phyloP scores from a whole-genome alignment of 2,797 vertebrate genomes.

The Enteromius treurensis region DNA sequence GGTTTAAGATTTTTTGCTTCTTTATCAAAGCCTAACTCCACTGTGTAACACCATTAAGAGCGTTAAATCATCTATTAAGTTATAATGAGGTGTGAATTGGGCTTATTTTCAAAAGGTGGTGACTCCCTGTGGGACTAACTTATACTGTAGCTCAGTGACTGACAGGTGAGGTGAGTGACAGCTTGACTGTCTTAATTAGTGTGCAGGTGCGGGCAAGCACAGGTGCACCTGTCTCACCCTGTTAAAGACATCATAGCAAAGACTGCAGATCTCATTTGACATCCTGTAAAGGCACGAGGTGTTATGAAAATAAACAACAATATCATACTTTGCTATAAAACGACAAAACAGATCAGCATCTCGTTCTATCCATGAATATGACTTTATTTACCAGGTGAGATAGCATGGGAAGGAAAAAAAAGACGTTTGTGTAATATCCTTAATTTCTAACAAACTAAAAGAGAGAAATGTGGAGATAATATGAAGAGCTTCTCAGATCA shows the following conservation, averaged over 20 bases:
- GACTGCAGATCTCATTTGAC: slow-evolving; percentile 19
- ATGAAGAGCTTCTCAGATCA: too few relatives aligned
- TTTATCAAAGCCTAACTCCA: slow-evolving; percentile 33
- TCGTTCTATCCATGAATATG: background rate
- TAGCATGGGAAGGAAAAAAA: background rate
- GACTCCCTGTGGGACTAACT: slow-evolving; percentile 45
- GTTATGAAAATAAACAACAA: slow-evolving; percentile 12
- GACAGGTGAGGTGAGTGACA: slow-evolving; percentile 61
- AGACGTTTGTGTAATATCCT: too few relatives aligned
- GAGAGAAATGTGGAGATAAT: too few relatives aligned
- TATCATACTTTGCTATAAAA: background rate
- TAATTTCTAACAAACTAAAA: background rate
- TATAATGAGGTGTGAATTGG: slow-evolving; percentile 58
- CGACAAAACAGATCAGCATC: background rate
- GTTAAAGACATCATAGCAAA: slow-evolving; percentile 2
- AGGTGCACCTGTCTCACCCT: slow-evolving; percentile 47
- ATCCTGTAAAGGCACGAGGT: background rate
- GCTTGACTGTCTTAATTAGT: slow-evolving; percentile 57
- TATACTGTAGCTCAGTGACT: slow-evolving; percentile 45
- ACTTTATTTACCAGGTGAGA: background rate
- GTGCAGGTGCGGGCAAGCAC: slow-evolving; percentile 51
- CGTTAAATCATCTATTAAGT: slow-evolving; percentile 58
- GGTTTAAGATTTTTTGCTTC: background rate
- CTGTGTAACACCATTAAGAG: slow-evolving; percentile 43
- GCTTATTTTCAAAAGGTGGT: slow-evolving; percentile 44